A percentile compares a stretch with the other conserved stretches of the same genome.
Evolutionary conservation across 64 coral and sea anemone species (phyloP).

Genomic region (Montipora foliosa): DNA sequence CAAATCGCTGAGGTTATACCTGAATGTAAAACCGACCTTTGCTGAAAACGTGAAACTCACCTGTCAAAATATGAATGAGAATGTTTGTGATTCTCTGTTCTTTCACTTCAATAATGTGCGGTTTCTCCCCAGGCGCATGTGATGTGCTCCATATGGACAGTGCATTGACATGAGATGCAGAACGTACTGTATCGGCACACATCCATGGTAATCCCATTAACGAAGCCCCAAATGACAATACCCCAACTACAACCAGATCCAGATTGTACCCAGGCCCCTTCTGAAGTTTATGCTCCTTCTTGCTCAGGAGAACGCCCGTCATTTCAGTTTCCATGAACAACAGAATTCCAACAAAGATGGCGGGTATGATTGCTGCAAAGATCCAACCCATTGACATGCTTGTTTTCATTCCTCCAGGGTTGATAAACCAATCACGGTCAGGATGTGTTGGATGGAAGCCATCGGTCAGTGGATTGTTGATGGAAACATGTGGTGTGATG

Average conservation of each 20-base stretch:
- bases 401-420: conserved; percentile 64
- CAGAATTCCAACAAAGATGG: conserved; percentile 84
- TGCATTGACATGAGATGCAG: conserved; percentile 78
- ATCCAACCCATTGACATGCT: conserved; percentile 76
- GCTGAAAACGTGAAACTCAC: neutral
- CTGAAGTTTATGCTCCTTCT: conserved; percentile 79
- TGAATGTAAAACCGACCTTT: too few species aligned
- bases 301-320: conserved; percentile 78
- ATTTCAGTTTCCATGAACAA: conserved; percentile 92
- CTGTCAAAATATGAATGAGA: conserved; percentile 76
- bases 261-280: conserved; percentile 92
- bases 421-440: conserved; percentile 73
- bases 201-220: conserved; percentile 89
- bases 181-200: conserved; percentile 81
- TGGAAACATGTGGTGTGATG: conserved; percentile 36
- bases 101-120: conserved; percentile 71
- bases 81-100: conserved; percentile 91
- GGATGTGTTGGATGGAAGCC: conserved; percentile 56
- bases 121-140: conserved; percentile 85
- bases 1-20: too few species aligned
- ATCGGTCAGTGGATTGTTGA: conserved; percentile 44
- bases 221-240: conserved; percentile 69
- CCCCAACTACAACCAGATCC: conserved; percentile 77
- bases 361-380: conserved; percentile 88
- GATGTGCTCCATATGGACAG: conserved; percentile 81